These are phyloP conservation scores for Kuschelorhynchus macadamiae DNA, from an alignment of 2,888 invertebrate species.

Conservation along the genomic window DNA sequence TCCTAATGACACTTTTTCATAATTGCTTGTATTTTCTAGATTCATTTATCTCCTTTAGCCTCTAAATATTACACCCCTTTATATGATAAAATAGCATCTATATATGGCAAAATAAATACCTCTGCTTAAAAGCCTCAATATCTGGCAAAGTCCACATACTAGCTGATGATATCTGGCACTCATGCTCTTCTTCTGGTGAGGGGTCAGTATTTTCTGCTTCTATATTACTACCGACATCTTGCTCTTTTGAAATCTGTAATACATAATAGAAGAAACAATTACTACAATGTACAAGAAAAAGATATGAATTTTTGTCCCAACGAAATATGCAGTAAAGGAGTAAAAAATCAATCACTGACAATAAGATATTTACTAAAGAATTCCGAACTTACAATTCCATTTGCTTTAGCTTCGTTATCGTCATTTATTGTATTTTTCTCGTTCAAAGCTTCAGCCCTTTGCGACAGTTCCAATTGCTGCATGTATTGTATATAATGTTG, in stretches of 20 bases:
- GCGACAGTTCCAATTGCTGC: conserved; percentile 84
- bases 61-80: too few relatives aligned
- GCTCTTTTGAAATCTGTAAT: conserved; percentile 6
- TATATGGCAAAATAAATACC: conserved; percentile 31
- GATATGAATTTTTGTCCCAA: too few relatives aligned
- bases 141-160: conserved; percentile 97
- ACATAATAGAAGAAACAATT: too few relatives aligned
- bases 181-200: conserved; percentile 51
- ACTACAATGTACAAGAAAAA: too few relatives aligned
- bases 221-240: conserved; percentile 31
- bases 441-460: conserved; percentile 60
- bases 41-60: too few relatives aligned
- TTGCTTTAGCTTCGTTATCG: conserved; percentile 45
- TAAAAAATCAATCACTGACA: not conserved
- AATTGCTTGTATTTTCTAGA: too few relatives aligned
- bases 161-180: conserved; percentile 72
- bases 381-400: conserved; percentile 43
- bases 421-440: conserved; percentile 20
- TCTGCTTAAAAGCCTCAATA: conserved; percentile 90
- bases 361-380: not conserved
- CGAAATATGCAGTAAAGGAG: too few relatives aligned
- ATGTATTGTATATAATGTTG: conserved; percentile 99
- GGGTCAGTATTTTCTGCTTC: conserved; percentile 47
- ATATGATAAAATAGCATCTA: too few relatives aligned
- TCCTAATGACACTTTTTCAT: too few relatives aligned